Evolutionary conservation across 2,888 invertebrate genomes (phyloP), one percentile per base, ranked within the genome.

Genomic region (Trilocha varians): DNA sequence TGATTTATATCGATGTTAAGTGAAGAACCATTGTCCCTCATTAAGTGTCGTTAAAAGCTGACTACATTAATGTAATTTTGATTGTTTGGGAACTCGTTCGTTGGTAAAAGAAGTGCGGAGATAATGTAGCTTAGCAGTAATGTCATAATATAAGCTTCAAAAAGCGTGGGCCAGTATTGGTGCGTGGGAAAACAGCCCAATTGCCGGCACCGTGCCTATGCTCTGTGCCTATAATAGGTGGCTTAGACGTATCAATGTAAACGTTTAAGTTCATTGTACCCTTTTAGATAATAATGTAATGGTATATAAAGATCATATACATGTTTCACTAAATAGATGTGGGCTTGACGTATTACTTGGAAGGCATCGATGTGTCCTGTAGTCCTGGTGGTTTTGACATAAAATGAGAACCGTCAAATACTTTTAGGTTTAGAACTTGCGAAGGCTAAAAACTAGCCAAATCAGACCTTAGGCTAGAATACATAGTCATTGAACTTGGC

Each of bases 131-230:
- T 67, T 66, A 62, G 56, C 61, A 57, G 58, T 52, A 53, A 57
- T 57, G 60, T 57, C 58, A 62, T 62, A 65, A 66, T 62, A 59
- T 50, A 56, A 54, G 55, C 44, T 40, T 50, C 39, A 25, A 34
- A 42, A 40, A 57, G 72, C 65, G 78, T 76, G 67, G 75, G 76
- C 60, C 52, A 57, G 51, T 47, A 55, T 50, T 67, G 70, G 53
- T 63, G 76, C 71, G 78, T 80, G 78, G 76, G 79, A 78, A 78
- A 66, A 64, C 60, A 57, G 56, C 60, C 73, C 69, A 78, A 77
- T 72, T 42, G 38, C 35, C 11, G 11, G 1, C 8, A 25, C 4
- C 25, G 25, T 25, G 25, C n/a, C n/a, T n/a, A n/a, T n/a, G n/a
- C 6, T 25, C 25, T 25, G 8, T 18, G 25, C 11, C 25, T 25